These are phyloP conservation scores for Forbesichthys papilliferus DNA, from an alignment of 2,113 vertebrate species.

Conservation along the genomic window DNA sequence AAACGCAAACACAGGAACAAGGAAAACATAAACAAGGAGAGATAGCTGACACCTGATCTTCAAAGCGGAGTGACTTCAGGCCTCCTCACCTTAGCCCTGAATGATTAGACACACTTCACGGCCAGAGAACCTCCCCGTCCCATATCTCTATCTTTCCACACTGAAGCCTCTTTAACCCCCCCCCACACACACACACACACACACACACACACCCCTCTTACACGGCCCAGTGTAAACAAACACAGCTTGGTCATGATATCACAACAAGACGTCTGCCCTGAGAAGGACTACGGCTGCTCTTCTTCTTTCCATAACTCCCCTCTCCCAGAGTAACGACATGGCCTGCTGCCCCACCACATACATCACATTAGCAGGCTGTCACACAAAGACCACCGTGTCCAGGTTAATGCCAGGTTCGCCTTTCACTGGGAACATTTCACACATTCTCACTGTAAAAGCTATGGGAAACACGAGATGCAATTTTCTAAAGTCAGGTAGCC, in stretches of 20 bases:
- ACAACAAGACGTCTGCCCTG: slow-evolving; percentile 50
- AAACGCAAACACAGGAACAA: not conserved
- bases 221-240: slow-evolving; percentile 47
- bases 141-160: slow-evolving; percentile 36
- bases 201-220: slow-evolving; percentile 37
- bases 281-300: slow-evolving; percentile 49
- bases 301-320: slow-evolving; percentile 27
- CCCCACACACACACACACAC: slow-evolving; percentile 33
- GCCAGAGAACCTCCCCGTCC: slow-evolving; percentile 13
- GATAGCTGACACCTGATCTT: slow-evolving; percentile 20
- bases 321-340: slow-evolving; percentile 53
- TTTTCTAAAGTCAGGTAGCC: slow-evolving; percentile 16
- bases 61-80: slow-evolving; percentile 36
- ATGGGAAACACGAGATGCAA: slow-evolving; percentile 31
- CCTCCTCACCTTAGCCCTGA: slow-evolving; percentile 22
- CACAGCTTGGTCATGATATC: slow-evolving; percentile 58
- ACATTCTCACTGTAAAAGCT: slow-evolving; percentile 47
- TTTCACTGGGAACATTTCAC: slow-evolving; percentile 60
- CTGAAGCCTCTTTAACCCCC: not conserved
- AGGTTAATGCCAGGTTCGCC: slow-evolving; percentile 55
- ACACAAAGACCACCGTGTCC: slow-evolving; percentile 56
- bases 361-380: slow-evolving; percentile 61
- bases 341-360: slow-evolving; percentile 54
- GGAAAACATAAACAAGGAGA: slow-evolving; percentile 2
- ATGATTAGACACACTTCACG: slow-evolving; percentile 40